A percentile compares a stretch with the other conserved stretches of the same genome.
Conservation (phyloP, 2,797 vertebrate species). For the Gymnodraco acuticeps region DNA sequence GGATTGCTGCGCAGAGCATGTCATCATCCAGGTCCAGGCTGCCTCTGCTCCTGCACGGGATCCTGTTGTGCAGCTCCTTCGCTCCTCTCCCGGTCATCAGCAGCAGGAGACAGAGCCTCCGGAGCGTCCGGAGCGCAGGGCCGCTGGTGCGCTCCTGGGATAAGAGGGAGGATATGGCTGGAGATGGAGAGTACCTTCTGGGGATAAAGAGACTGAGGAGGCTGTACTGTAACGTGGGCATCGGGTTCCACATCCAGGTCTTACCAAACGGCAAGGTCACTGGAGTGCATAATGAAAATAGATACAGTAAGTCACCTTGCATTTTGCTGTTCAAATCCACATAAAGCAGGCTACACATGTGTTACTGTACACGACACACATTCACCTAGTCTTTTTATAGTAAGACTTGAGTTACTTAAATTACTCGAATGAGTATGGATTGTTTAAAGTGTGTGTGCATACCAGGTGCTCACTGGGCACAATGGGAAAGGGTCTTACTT, state of each 20-base stretch:
- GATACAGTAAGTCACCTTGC: constrained; percentile 90
- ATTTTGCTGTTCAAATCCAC: not conserved
- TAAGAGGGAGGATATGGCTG: constrained; percentile 83
- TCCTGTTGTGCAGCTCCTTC: constrained; percentile 84
- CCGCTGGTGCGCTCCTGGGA: constrained; percentile 87
- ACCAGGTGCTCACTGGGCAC: not conserved
- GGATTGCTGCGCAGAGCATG: constrained; percentile 78
- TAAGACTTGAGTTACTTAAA: not conserved
- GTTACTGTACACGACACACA: not conserved
- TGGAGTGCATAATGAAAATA: constrained; percentile 92
- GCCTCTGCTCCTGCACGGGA: constrained; percentile 85
- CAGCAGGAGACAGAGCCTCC: constrained; percentile 34
- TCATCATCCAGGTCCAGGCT: constrained; percentile 82
- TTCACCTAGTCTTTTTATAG: not conserved
- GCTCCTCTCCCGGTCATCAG: constrained; percentile 70
- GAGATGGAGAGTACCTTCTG: constrained; percentile 92
- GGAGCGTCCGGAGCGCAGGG: constrained; percentile 71
- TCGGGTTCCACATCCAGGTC: constrained; percentile 96
- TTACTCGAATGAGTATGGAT: too few relatives aligned
- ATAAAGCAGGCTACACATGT: not conserved
- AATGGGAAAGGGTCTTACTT: not conserved
- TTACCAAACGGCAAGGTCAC: constrained; percentile 91
- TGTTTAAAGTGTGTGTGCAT: not conserved
- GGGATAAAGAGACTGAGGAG: constrained; percentile 93
- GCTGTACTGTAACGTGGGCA: constrained; percentile 97